A percentile compares a stretch with the other conserved stretches of the same genome.
Evolutionary conservation across 1,140 invertebrate species (phyloP).

Genomic region (Camponotus vicinus): DNA sequence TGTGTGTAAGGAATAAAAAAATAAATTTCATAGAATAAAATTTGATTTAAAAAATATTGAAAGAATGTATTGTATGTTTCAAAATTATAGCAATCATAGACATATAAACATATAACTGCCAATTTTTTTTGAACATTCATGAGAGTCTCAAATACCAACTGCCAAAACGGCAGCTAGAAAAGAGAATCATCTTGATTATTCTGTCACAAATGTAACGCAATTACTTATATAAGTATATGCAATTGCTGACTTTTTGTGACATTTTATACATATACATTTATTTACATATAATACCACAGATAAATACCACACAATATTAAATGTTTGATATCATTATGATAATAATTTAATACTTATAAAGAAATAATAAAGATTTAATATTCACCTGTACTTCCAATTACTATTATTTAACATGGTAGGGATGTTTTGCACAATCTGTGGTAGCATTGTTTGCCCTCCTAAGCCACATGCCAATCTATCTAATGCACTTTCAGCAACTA

Average conservation of each 20-base stretch:
- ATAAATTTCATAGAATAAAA: neutral
- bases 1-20: neutral
- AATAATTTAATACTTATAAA: neutral
- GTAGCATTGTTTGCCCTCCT: slow-evolving; percentile 97
- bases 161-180: slow-evolving; percentile 77
- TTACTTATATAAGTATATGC: slow-evolving; percentile 70
- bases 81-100: slow-evolving; percentile 66
- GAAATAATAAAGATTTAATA: slow-evolving; percentile 20
- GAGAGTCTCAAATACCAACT: slow-evolving; percentile 67
- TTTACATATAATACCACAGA: neutral
- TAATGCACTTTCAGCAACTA: slow-evolving; percentile 98
- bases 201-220: slow-evolving; percentile 82
- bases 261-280: neutral
- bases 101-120: slow-evolving; percentile 45
- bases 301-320: neutral
- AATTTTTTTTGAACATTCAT: slow-evolving; percentile 74
- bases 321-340: slow-evolving; percentile 14
- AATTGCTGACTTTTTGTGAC: slow-evolving; percentile 81
- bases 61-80: slow-evolving; percentile 72
- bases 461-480: slow-evolving; percentile 98
- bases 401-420: slow-evolving; percentile 94
- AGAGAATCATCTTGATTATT: slow-evolving; percentile 72
- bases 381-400: slow-evolving; percentile 92
- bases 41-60: neutral
- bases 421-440: slow-evolving; percentile 94